Conservation (phyloP, 2,888 invertebrate genomes). For the Mesorhabditis belari region DNA sequence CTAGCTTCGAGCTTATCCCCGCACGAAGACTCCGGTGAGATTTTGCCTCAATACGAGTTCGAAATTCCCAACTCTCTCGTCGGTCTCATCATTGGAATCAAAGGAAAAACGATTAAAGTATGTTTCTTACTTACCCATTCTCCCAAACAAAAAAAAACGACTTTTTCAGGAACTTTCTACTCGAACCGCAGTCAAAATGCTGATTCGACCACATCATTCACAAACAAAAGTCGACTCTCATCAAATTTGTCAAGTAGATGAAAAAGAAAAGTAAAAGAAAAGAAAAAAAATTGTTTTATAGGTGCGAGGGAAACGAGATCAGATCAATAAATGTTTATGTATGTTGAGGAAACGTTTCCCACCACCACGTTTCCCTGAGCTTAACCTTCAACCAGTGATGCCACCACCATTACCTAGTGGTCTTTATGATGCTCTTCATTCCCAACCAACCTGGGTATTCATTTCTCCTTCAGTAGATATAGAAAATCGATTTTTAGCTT, state of each 20-base stretch:
- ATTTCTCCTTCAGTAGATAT: background rate
- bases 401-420: conserved; percentile 42
- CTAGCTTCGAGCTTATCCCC: conserved; percentile 16
- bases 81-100: conserved; percentile 51
- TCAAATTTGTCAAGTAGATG: conserved; percentile 51
- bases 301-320: conserved; percentile 46
- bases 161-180: conserved; percentile 43
- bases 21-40: conserved; percentile 9
- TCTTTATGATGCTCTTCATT: conserved; percentile 28
- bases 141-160: no score
- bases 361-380: conserved; percentile 51
- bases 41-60: conserved; percentile 51
- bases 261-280: background rate
- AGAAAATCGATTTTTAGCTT: no score
- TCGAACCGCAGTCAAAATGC: conserved; percentile 47
- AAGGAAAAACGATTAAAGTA: conserved; percentile 52
- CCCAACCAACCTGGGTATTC: conserved; percentile 37
- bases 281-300: conserved; percentile 5
- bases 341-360: conserved; percentile 51
- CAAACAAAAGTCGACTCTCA: conserved; percentile 44
- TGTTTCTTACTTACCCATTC: conserved; percentile 2
- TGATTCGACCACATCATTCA: conserved; percentile 49
- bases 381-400: conserved; percentile 51
- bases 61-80: conserved; percentile 53
- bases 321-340: conserved; percentile 49